Conservation (phyloP, 1,140 invertebrate species). For the Drosophila trapezifrons region DNA sequence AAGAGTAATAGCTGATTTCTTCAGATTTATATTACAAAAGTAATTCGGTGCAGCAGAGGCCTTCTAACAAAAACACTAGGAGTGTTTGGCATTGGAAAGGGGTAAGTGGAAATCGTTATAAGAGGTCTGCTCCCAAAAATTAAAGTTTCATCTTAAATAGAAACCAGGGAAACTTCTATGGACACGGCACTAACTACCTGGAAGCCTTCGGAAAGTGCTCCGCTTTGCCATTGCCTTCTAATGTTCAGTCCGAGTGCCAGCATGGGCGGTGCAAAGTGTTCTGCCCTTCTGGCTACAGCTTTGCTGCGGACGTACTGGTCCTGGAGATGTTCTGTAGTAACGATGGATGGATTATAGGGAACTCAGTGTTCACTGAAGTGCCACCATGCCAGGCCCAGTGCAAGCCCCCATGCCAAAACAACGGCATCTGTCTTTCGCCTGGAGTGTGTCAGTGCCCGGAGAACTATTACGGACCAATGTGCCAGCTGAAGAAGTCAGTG, state of each 20-base stretch:
- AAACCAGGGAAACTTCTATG: slow-evolving; percentile 61
- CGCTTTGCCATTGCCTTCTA: slow-evolving; percentile 49
- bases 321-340: slow-evolving; percentile 86
- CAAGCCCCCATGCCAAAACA: slow-evolving; percentile 90
- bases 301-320: slow-evolving; percentile 86
- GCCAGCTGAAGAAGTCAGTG: slow-evolving; percentile 89
- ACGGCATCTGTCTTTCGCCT: slow-evolving; percentile 89
- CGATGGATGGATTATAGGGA: slow-evolving; percentile 86
- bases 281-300: slow-evolving; percentile 86
- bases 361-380: slow-evolving; percentile 84
- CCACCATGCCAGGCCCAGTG: slow-evolving; percentile 89
- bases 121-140: background rate
- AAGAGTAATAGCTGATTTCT: fast-evolving
- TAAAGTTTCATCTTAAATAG: background rate
- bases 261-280: slow-evolving; percentile 85
- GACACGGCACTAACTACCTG: slow-evolving; percentile 34
- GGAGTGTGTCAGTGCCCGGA: slow-evolving; percentile 89
- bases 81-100: slow-evolving; percentile 54
- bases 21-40: background rate
- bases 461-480: slow-evolving; percentile 89
- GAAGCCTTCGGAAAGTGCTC: slow-evolving; percentile 56
- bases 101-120: slow-evolving; percentile 27
- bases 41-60: slow-evolving; percentile 16
- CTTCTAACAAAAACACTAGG: slow-evolving; percentile 51
- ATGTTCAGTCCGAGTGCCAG: slow-evolving; percentile 60